These are phyloP conservation scores for Labrus mixtus DNA, from an alignment of 2,113 vertebrate genomes.

Conservation along the genomic window DNA sequence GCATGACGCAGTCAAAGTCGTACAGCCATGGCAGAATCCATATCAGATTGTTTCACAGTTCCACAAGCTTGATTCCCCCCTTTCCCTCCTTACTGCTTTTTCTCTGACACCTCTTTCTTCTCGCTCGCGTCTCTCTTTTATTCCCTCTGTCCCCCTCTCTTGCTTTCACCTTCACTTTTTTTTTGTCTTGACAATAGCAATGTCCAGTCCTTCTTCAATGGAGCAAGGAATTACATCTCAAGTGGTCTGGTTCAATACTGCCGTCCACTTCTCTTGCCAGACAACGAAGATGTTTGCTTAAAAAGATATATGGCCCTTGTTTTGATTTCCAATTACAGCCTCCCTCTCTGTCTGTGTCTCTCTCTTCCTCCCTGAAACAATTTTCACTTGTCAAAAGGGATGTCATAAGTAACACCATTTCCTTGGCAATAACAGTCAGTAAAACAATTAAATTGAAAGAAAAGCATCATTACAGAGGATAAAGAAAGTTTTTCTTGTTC, in stretches of 20 bases:
- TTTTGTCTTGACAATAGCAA: constrained; percentile 66
- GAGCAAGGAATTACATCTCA: constrained; percentile 81
- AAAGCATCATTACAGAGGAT: constrained; percentile 14
- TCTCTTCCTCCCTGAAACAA: constrained; percentile 31
- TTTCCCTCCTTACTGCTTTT: constrained; percentile 12
- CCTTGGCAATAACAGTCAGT: neutral
- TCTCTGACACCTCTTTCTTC: constrained; percentile 39
- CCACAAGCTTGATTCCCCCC: constrained; percentile 51
- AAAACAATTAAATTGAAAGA: constrained; percentile 27
- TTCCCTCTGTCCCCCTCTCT: constrained; percentile 41
- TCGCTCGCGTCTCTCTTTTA: constrained; percentile 54
- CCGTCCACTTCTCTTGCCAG: constrained; percentile 61
- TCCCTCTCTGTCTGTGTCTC: constrained; percentile 23
- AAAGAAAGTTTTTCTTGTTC: neutral
- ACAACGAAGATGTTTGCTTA: constrained; percentile 56
- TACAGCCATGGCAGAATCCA: constrained; percentile 66
- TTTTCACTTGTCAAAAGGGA: constrained; percentile 33
- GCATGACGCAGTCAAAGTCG: constrained; percentile 70
- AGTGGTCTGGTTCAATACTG: constrained; percentile 75
- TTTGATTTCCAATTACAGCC: constrained; percentile 68
- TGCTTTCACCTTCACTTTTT: constrained; percentile 52
- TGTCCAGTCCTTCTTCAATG: constrained; percentile 77
- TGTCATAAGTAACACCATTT: constrained; percentile 6
- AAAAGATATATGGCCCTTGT: constrained; percentile 54
- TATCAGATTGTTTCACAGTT: constrained; percentile 69